Base-by-base conservation (phyloP, 2,888 invertebrate species). In the Liodrosophila aerea region DNA sequence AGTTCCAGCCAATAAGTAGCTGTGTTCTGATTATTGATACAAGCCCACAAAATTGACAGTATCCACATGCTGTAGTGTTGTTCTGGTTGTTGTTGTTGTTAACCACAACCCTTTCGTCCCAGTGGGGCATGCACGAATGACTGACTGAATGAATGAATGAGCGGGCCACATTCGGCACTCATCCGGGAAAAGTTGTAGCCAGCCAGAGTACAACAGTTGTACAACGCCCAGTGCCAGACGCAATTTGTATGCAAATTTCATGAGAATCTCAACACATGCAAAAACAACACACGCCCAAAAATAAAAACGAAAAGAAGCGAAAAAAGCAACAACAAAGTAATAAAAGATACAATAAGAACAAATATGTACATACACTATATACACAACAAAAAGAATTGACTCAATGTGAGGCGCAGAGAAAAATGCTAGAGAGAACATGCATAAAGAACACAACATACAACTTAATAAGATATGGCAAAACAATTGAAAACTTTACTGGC, bases 181-280 rank as follows among this genome's bases (percentile, higher is more conserved):
- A 33, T 53, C 37, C 37, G 36, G 37, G 37, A 29, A 50, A 49
- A 22, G 34, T 45, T 58, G 27, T 33, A 33, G 39, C 43, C 44
- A 18, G 50, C 45, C 60, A 43, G 50, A 46, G 57, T 49, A 62
- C 67, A 62, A 41, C 53, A 45, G 54, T 71, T 64, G 44, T 64
- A 61, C 50, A 62, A 51, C 67, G 59, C 59, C 57, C 72, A 75
- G 75, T 62, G 62, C 62, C 77, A 87, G 87, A 87, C 87, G 87
- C 87, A 87, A 87, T 87, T 87, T 87, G 88, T 87, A 87, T 88
- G 88, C 88, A 88, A 87, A 87, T 87, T 87, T 84, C 80, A 85
- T 86, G 87, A 75, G 85, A 83, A 81, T 77, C 76, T 76, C 78
- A 81, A 86, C 86, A 85, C 85, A 87, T 87, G 84, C 73, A 80